A percentile compares a stretch with the other conserved stretches of the same genome.
These are phyloP conservation scores for Manacus vitellinus DNA, from an alignment of 2,113 vertebrate species.

Conservation along the genomic window DNA sequence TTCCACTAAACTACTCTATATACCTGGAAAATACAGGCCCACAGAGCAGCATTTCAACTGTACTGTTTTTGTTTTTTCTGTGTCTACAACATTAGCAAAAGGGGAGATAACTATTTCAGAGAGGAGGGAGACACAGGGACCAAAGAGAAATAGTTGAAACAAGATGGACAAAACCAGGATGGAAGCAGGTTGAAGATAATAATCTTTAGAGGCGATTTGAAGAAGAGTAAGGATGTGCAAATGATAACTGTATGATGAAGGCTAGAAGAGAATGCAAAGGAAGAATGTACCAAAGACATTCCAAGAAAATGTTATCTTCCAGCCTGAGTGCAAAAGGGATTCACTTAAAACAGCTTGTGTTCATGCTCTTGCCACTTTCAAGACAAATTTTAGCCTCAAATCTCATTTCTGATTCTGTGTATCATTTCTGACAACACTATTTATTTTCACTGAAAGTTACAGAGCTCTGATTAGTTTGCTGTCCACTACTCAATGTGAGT, in stretches of 20 bases:
- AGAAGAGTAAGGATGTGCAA: background rate
- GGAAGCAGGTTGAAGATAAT: background rate
- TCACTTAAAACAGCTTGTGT: background rate
- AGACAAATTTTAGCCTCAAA: background rate
- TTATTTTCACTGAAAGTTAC: background rate
- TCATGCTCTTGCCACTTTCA: background rate
- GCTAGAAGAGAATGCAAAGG: background rate
- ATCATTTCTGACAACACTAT: background rate
- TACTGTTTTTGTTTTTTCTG: background rate
- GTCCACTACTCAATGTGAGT: background rate
- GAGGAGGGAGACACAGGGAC: background rate
- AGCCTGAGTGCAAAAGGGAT: background rate
- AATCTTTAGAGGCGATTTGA: background rate
- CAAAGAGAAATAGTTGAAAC: background rate
- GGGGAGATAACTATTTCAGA: background rate
- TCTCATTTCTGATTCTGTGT: background rate
- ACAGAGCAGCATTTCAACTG: background rate
- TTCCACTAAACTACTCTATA: background rate
- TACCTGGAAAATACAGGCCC: background rate
- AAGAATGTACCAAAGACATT: background rate
- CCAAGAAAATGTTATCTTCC: background rate
- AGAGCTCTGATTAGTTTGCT: background rate
- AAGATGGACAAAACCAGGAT: background rate
- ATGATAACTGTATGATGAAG: background rate
- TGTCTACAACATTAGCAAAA: background rate